Evolutionary conservation across 2,113 vertebrate species (phyloP).

Genomic region (Aptenodytes forsteri): DNA sequence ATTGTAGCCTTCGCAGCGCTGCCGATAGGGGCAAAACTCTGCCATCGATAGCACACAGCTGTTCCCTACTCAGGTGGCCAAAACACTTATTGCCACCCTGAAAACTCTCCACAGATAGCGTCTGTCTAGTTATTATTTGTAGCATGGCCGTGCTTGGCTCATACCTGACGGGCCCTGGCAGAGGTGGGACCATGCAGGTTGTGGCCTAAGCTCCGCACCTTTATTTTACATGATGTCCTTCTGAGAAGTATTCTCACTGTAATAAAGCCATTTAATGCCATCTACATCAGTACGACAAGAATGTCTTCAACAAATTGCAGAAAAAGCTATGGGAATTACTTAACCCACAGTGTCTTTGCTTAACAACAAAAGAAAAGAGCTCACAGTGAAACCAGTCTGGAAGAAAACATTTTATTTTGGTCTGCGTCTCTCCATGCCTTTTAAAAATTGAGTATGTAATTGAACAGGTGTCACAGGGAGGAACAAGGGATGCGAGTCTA

Average conservation of each 20-base stretch:
- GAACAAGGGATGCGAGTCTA: neutral
- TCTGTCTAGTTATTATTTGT: neutral
- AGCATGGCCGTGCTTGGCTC: neutral
- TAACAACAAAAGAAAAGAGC: neutral
- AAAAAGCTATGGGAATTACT: neutral
- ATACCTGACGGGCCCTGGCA: neutral
- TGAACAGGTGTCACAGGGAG: neutral
- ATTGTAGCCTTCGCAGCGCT: neutral
- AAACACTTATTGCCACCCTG: neutral
- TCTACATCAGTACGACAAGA: neutral
- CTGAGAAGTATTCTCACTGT: neutral
- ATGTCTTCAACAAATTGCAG: neutral
- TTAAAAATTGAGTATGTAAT: neutral
- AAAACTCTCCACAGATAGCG: neutral
- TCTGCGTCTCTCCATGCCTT: neutral
- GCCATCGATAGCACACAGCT: neutral
- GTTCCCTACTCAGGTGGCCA: neutral
- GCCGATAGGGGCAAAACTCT: neutral
- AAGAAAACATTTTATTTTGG: neutral
- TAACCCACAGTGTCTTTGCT: neutral
- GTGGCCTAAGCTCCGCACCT: neutral
- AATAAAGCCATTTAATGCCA: neutral
- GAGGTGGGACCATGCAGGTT: neutral
- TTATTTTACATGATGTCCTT: neutral
- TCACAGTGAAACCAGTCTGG: neutral